Evolutionary conservation across 2,797 vertebrate genomes (phyloP).

Genomic region (Pseudochirops cupreus): DNA sequence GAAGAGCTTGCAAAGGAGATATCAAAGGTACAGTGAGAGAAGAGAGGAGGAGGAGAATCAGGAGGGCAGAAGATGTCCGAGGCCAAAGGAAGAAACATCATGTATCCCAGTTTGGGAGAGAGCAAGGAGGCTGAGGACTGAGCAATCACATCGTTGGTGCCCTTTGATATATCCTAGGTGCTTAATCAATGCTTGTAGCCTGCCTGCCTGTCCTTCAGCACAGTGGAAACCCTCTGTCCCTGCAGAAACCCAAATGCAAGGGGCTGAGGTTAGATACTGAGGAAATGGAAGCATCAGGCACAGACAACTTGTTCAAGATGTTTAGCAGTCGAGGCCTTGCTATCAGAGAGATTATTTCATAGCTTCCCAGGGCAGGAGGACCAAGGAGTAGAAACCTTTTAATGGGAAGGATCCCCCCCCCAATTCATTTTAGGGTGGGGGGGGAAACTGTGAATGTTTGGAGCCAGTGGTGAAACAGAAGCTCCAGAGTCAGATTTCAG

Average conservation of each 20-base stretch:
- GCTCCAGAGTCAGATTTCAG: not conserved
- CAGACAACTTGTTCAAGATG: not conserved
- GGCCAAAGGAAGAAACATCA: not conserved
- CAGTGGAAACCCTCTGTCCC: too few species aligned
- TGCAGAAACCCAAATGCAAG: too few species aligned
- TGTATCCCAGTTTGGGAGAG: not conserved
- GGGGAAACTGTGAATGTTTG: not conserved
- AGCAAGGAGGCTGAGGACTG: not conserved
- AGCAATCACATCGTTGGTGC: not conserved
- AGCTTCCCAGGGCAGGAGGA: not conserved
- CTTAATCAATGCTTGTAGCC: not conserved
- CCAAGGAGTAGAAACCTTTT: not conserved
- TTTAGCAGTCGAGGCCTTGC: not conserved
- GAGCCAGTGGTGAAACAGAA: not conserved
- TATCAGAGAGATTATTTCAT: not conserved
- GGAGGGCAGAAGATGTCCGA: not conserved
- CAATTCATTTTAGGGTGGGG: not conserved
- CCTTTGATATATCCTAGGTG: not conserved
- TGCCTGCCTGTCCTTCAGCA: not conserved
- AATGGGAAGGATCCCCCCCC: not conserved
- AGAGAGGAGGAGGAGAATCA: not conserved
- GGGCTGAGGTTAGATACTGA: not conserved
- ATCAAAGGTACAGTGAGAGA: not conserved
- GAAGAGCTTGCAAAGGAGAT: not conserved
- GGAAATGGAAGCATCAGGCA: not conserved